Conservation (phyloP, 2,888 invertebrate genomes). For the Norana najaformis region DNA sequence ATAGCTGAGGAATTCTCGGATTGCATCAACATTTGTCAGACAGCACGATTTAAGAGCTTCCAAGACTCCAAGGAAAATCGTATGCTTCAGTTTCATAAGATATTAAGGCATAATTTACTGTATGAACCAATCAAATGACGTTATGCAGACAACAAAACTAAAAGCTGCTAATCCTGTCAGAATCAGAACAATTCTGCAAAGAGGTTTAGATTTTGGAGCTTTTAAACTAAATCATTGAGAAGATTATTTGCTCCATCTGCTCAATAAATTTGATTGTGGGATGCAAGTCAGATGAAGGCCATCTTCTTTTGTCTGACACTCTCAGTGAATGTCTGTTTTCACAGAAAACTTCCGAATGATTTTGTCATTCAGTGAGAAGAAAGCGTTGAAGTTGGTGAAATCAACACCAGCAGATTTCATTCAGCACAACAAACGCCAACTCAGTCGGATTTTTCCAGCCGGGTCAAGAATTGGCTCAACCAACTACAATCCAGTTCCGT, state of each 20-base stretch:
- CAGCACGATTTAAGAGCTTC: conserved; percentile 62
- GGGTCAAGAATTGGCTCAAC: conserved; percentile 68
- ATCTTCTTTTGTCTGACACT: no score
- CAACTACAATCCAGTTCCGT: conserved; percentile 67
- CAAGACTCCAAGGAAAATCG: conserved; percentile 54
- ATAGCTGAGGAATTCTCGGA: conserved; percentile 58
- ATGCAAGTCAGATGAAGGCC: not conserved
- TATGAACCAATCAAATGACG: not conserved
- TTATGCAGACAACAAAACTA: not conserved
- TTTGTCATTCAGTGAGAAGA: conserved; percentile 66
- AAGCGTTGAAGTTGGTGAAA: conserved; percentile 60
- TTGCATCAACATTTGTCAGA: conserved; percentile 61
- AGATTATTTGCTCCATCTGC: no score
- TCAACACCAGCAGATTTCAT: conserved; percentile 60
- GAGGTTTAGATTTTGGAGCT: not conserved
- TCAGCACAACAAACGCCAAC: conserved; percentile 62
- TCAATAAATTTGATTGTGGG: not conserved
- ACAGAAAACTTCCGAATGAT: conserved; percentile 61
- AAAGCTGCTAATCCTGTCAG: no score
- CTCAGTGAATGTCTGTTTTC: not conserved
- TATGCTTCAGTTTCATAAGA: conserved; percentile 45
- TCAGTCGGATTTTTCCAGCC: conserved; percentile 66
- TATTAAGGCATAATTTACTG: not conserved
- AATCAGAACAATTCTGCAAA: not conserved
- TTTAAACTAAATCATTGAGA: not conserved